Evolutionary conservation across 1,140 invertebrate genomes (phyloP).

Genomic region (Drosophila insularis): DNA sequence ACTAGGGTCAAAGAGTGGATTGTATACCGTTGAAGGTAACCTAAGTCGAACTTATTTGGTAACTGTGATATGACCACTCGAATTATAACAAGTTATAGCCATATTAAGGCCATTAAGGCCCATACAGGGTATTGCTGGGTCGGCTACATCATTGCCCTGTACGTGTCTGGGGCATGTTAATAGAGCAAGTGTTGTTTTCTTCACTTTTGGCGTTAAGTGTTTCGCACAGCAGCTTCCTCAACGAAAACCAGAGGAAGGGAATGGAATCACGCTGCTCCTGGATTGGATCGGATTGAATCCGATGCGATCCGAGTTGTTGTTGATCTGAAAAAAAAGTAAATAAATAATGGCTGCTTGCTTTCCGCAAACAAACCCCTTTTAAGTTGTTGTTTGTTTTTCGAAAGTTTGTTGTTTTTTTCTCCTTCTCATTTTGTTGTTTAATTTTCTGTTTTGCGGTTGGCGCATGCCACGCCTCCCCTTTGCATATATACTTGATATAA

Average conservation of each 20-base stretch:
- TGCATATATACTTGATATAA: conserved; percentile 1
- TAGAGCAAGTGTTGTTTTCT: conserved; percentile 82
- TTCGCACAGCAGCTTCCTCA: conserved; percentile 55
- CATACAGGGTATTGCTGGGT: neutral
- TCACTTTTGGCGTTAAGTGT: conserved; percentile 82
- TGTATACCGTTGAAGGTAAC: too few species aligned
- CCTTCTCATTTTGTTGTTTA: conserved; percentile 54
- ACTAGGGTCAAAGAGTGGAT: neutral
- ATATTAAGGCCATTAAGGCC: too few species aligned
- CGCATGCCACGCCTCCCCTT: conserved; percentile 56
- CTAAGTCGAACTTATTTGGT: too few species aligned
- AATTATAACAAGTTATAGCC: too few species aligned
- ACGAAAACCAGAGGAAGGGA: neutral
- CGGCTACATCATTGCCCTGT: neutral
- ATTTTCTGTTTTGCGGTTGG: conserved; percentile 41
- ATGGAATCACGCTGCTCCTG: neutral
- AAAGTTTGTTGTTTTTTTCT: conserved; percentile 64
- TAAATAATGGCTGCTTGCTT: conserved; percentile 50
- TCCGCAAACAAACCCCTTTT: conserved; percentile 27
- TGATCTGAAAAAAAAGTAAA: conserved; percentile 58
- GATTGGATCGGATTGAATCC: conserved; percentile 15
- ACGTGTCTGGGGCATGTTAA: conserved; percentile 62
- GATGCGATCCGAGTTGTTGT: conserved; percentile 51
- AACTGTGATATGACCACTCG: too few species aligned
- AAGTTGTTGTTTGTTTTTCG: conserved; percentile 70